A percentile compares a stretch with the other conserved stretches of the same genome.
Evolutionary conservation across 1,140 invertebrate genomes (phyloP).

Genomic region (Hestina assimilis): DNA sequence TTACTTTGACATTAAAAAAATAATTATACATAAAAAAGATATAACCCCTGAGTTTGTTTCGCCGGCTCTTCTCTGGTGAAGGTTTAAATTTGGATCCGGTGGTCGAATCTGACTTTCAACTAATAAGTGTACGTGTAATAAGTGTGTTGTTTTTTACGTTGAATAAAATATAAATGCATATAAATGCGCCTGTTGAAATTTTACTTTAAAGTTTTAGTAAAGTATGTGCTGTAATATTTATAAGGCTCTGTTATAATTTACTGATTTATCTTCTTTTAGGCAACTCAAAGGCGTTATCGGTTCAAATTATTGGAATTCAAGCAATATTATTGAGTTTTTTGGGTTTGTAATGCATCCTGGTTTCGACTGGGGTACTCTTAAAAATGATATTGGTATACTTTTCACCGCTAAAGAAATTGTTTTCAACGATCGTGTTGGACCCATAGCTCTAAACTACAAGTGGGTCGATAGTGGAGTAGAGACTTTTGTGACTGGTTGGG

Average conservation of each 20-base stretch:
- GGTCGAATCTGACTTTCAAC: too few species aligned
- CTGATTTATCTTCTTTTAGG: too few species aligned
- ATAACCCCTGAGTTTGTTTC: too few species aligned
- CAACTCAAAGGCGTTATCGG: slow-evolving; percentile 1
- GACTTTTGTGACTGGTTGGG: slow-evolving; percentile 3
- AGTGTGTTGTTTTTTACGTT: too few species aligned
- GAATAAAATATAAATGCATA: too few species aligned
- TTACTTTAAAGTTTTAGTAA: background rate
- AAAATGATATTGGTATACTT: slow-evolving; percentile 14
- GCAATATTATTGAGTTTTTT: background rate
- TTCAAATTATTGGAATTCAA: slow-evolving; percentile 11
- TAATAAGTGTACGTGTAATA: too few species aligned
- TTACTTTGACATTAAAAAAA: too few species aligned
- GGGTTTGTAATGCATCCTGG: slow-evolving; percentile 1
- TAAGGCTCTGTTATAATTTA: too few species aligned
- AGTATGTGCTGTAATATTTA: background rate
- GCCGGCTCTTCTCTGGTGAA: too few species aligned
- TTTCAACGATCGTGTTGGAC: background rate
- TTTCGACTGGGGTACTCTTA: slow-evolving; percentile 2
- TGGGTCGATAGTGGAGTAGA: background rate
- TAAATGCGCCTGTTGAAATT: background rate
- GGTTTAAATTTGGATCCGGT: too few species aligned
- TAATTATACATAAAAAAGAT: too few species aligned
- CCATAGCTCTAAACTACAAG: background rate
- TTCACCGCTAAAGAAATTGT: background rate